Evolutionary conservation across 2,888 invertebrate genomes (phyloP), one percentile per base, ranked within the genome.

Genomic region (Himalopsyche kuldschensis): DNA sequence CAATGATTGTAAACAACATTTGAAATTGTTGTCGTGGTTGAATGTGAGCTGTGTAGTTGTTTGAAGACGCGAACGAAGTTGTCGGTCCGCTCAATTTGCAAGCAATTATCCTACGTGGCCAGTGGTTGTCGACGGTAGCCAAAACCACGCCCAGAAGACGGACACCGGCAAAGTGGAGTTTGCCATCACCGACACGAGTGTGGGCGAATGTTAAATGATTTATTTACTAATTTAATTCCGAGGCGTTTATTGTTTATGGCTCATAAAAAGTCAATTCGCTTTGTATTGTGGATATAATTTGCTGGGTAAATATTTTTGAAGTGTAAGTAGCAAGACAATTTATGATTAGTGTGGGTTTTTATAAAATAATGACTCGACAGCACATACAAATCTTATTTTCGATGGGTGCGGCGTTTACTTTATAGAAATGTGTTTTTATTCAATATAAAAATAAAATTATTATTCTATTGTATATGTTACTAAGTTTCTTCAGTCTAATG

Each of bases 31-130:
- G 55, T 6, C 55, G 20, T 4, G 55, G 55, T 20, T 20, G n/a
- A 55, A 55, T 55, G 20, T 31, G 24, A 30, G 30, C 31, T 32
- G 11, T 17, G 75, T n/a, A 32, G 4, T 75, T 30, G 31, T 75
- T 30, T 75, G 75, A 75, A 31, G 75, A 75, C 32, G 75, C 10
- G 32, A 27, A 31, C 32, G 6, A 32, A 75, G 75, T 31, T 55
- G 55, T 20, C n/a, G 75, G 75, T 75, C 4, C 31, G 30, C 75
- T 75, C 75, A 75, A 75, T 75, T 75, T 75, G 75, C 75, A 75
- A 75, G 75, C 75, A 75, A 75, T 75, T 75, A 75, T 75, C 32
- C 31, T n/a, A 75, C 30, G n/a, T n/a, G 75, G 75, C 75, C 75
- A 75, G 31, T 75, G 55, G 55, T 20, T 55, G 55, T 55, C 55